phyloP scores from a whole-genome alignment of 2,797 vertebrate genomes.

The Tachyglossus aculeatus region DNA sequence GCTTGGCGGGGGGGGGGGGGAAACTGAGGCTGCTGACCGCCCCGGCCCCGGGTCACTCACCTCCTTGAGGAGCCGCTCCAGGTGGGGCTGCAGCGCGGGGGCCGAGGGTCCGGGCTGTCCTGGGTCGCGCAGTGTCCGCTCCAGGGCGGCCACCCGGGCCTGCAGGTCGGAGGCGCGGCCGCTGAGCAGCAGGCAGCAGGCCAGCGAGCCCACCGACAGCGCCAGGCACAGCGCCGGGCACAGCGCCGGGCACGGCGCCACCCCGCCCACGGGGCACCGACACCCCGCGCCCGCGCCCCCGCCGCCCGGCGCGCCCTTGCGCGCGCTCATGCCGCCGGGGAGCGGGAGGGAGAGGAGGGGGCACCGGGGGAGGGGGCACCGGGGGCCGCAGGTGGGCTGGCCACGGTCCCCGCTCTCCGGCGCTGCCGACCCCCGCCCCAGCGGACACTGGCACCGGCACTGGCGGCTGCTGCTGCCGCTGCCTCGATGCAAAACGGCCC shows the following conservation, averaged over 20 bases:
- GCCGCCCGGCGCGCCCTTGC: constrained; percentile 32
- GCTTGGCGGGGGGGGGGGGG: fast-evolving
- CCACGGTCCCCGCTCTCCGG: constrained; percentile 28
- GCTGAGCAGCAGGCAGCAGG: constrained; percentile 84
- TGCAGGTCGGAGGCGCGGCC: constrained; percentile 84
- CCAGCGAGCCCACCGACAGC: constrained; percentile 83
- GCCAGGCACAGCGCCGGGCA: constrained; percentile 80
- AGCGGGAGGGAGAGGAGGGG: not conserved
- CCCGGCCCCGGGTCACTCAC: constrained; percentile 62
- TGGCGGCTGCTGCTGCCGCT: constrained; percentile 51
- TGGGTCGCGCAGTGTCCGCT: constrained; percentile 65
- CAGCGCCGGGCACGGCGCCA: constrained; percentile 58
- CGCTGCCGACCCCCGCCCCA: constrained; percentile 24
- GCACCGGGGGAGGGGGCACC: not conserved
- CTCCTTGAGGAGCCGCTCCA: constrained; percentile 84
- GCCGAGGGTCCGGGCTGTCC: constrained; percentile 54
- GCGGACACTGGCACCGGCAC: constrained; percentile 5
- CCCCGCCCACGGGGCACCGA: constrained; percentile 15
- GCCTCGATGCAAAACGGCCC: constrained; percentile 69
- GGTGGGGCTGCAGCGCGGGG: constrained; percentile 73
- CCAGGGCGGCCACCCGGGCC: constrained; percentile 80
- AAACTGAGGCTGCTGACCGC: fast-evolving
- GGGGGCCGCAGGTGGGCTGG: not conserved
- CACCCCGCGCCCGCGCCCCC: not conserved
- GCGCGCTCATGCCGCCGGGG: not conserved